Percentiles rank a stretch among this genome's conserved stretches.
Conservation (phyloP, 2,113 vertebrate genomes). For the Catagonus wagneri region DNA sequence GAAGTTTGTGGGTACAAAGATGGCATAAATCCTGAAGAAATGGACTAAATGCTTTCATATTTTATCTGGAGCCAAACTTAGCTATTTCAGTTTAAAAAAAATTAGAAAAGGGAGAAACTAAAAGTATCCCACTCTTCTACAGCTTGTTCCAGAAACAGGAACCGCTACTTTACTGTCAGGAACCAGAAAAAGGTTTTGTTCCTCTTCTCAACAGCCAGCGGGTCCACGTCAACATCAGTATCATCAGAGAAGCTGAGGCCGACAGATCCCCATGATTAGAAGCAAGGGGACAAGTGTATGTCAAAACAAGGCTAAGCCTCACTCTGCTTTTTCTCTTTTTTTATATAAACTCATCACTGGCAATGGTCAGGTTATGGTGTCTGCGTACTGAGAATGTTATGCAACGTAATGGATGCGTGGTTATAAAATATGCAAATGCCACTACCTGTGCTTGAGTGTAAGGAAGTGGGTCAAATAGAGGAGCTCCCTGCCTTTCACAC, state of each 20-base stretch:
- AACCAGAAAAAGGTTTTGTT: neutral
- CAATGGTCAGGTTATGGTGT: neutral
- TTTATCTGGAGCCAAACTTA: neutral
- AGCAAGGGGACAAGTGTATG: rapidly evolving
- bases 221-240: rapidly evolving
- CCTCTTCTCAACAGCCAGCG: neutral
- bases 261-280: neutral
- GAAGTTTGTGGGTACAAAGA: neutral
- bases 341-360: neutral
- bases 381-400: neutral
- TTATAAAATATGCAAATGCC: neutral
- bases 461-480: neutral
- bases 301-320: neutral
- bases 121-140: neutral
- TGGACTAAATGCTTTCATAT: neutral
- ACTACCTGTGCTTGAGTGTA: neutral
- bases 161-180: neutral
- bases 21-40: neutral
- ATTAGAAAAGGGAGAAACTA: neutral
- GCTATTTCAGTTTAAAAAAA: neutral
- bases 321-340: neutral
- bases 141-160: constrained; percentile 4
- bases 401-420: neutral
- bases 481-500: neutral
- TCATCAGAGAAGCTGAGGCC: neutral